Evolutionary conservation across 2,888 invertebrate genomes (phyloP).

Genomic region (Acronicta alni): DNA sequence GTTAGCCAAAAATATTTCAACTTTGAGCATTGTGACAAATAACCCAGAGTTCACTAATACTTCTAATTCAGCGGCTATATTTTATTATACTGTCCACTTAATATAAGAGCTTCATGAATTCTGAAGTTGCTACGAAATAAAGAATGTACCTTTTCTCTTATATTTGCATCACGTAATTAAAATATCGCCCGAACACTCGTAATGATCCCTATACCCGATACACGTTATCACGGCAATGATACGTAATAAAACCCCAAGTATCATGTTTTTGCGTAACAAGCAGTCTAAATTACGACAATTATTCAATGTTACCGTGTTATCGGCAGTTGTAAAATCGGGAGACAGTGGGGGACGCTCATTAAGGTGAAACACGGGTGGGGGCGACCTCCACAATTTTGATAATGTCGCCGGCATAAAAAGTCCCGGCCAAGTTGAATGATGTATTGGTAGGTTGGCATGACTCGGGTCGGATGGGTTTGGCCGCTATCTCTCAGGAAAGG

Average conservation of each 20-base stretch:
- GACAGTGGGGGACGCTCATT: constrained; percentile 76
- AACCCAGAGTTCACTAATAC: no score
- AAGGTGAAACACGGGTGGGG: constrained; percentile 70
- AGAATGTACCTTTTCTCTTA: background rate
- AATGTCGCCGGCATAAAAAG: constrained; percentile 59
- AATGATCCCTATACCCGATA: constrained; percentile 62
- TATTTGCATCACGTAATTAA: constrained; percentile 19
- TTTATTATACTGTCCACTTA: no score
- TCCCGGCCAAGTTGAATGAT: constrained; percentile 54
- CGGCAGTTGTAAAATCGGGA: constrained; percentile 85
- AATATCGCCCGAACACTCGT: constrained; percentile 43
- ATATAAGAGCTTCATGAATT: no score
- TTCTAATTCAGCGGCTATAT: no score
- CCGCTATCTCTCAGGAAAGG: constrained; percentile 49
- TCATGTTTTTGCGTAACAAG: constrained; percentile 85
- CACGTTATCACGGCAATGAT: constrained; percentile 70
- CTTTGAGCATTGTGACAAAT: no score
- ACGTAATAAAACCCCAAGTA: constrained; percentile 79
- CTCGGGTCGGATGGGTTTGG: constrained; percentile 46
- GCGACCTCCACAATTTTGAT: constrained; percentile 56
- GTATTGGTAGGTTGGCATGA: constrained; percentile 53
- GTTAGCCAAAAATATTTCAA: no score
- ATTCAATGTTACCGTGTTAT: constrained; percentile 86
- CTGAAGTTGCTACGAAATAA: no score
- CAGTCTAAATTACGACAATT: constrained; percentile 87